Evolutionary conservation across 2,113 vertebrate genomes (phyloP).

Genomic region (Motacilla tschutschensis): DNA sequence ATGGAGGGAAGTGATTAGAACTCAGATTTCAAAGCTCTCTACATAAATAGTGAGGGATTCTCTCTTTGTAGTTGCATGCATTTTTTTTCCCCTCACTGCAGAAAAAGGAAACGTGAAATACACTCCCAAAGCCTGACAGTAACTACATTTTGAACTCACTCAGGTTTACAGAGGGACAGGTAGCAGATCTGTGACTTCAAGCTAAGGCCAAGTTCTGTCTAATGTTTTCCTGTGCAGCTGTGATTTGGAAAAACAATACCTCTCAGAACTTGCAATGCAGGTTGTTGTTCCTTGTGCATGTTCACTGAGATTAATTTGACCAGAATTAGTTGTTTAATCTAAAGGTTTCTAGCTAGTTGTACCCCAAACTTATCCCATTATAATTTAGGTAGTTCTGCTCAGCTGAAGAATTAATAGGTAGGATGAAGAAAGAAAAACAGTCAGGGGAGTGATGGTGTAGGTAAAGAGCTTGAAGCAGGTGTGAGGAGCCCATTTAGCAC

Average conservation of each 20-base stretch:
- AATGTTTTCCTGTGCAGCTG: fast-evolving
- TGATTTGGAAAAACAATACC: not conserved
- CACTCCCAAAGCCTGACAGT: not conserved
- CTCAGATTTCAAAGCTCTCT: not conserved
- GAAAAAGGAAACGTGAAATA: not conserved
- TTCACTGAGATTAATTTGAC: not conserved
- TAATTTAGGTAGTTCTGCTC: not conserved
- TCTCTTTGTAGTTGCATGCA: not conserved
- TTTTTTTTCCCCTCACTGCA: fast-evolving
- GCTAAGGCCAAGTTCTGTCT: not conserved
- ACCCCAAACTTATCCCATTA: not conserved
- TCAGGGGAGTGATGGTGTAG: not conserved
- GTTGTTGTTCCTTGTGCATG: fast-evolving
- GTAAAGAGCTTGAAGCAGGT: not conserved
- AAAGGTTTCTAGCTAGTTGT: not conserved
- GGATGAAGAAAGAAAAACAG: not conserved
- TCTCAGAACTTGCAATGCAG: not conserved
- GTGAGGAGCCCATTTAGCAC: not conserved
- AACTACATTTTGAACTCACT: not conserved
- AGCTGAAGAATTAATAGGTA: not conserved
- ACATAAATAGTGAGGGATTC: not conserved
- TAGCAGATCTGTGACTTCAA: not conserved
- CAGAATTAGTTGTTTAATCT: not conserved
- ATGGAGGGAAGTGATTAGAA: not conserved
- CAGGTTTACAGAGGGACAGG: not conserved